Base-by-base conservation (phyloP, 2,888 invertebrate genomes). In the Ophioninae sp. region DNA sequence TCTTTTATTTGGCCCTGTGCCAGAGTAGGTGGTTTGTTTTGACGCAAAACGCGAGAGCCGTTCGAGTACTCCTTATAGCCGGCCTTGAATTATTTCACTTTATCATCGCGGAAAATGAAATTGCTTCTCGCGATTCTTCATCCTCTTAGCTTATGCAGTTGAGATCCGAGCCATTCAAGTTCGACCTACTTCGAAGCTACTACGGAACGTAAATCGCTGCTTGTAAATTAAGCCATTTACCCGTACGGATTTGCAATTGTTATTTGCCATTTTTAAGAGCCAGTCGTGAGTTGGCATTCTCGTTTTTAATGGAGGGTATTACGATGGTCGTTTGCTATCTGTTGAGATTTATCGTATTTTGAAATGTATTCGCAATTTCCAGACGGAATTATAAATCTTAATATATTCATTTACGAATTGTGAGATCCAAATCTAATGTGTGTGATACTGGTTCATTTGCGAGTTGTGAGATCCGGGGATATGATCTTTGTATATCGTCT, bases 41-140 rank as follows among this genome's bases (percentile, higher is more conserved):
- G 89, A 90, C 87, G 88, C 87, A 79, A 83, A 81, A 83, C 39
- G 13, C 57, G 50, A 61, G 75, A 37, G 67, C 37, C 65, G 41
- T 61, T 67, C 41, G 62, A 68, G 44, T 76, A 44, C 75, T 84
- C 86, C 88, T 88, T 87, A 87, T 85, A 87, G 84, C 79, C 83
- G 89, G 88, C 89, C 90, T 91, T 90, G 88, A 88, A 89, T 89
- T 90, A 90, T 90, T 90, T 89, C 87, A 82, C 77, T 74, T 41
- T 65, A 37, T 77, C 20, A 65, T 39, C 59, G 3, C 2, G 30
- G 30, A 64, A 50, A 65, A 20, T 2, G 44, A 6, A 56, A 61
- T 59, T 57, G 23, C 20, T 37, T 57, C 59, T 59, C 41, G 10
- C 41, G 59, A 59, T 30, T 23, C 62, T 57, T 30, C 57, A 8